Evolutionary conservation across 2,888 invertebrate genomes (phyloP), one percentile per base, ranked within the genome.

Genomic region (Meiosimyza platycephala): DNA sequence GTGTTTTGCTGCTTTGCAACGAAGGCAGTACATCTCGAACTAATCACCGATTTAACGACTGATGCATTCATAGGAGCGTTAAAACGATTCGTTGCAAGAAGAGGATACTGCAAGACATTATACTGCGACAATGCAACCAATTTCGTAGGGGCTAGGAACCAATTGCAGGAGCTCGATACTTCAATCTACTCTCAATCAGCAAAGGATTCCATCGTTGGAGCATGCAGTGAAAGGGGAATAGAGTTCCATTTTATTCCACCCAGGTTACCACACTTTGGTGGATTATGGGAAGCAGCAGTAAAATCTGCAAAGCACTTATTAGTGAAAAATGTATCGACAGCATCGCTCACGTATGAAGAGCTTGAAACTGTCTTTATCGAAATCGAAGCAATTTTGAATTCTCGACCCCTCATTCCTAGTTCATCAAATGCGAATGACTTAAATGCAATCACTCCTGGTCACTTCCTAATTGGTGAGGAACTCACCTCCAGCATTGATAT

Each of bases 1-100:
- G 4, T 28, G 0, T 28, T 28, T 4, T 28, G 28, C 4, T 28
- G 48, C 48, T 70, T 77, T 51, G 33, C 18, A 12, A 74, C 73
- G 0, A 72, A 72, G 18, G 74, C 74, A 2, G 28, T 74, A 28
- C 76, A 76, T 51, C 47, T 76, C 0, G 76, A 77, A 33, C 55
- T 74, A 2, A 74, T 75, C 0, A 16, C 55, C 1, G 72, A 71
- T n/a, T 55, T 77, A 22, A 71, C 77, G 1, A 63, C 70, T 1
- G 60, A 68, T 16, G 68, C 69, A 12, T 76, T 77, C 18, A 55
- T 76, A 33, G 77, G 63, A 0, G 64, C 63, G 7, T 54, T 75
- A 48, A 54, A 69, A 62, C 54, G 74, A 50, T 75, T 76, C 16
- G 52, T 75, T 5, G 16, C 40, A 12, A 47, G 76, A 11, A 62